These are phyloP conservation scores for Sinhomidia bicolor DNA, from an alignment of 2,888 invertebrate genomes.

Conservation along the genomic window DNA sequence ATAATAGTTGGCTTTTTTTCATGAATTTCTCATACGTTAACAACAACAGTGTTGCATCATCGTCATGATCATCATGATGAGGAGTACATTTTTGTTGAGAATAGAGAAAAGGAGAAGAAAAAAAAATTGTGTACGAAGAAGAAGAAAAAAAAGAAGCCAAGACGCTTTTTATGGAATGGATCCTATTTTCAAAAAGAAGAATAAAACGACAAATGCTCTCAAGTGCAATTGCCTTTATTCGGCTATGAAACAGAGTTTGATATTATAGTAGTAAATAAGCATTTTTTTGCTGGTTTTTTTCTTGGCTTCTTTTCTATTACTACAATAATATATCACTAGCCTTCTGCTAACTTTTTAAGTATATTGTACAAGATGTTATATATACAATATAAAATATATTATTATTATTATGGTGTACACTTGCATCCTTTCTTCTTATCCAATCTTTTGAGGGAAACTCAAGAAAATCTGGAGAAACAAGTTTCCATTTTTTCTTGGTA, in stretches of 20 bases:
- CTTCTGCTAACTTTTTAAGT: neutral
- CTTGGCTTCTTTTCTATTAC: slow-evolving; percentile 30
- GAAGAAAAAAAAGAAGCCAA: slow-evolving; percentile 39
- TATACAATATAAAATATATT: slow-evolving; percentile 17
- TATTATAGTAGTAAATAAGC: slow-evolving; percentile 56
- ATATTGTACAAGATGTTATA: neutral
- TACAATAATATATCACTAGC: slow-evolving; percentile 44
- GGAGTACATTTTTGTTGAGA: slow-evolving; percentile 37
- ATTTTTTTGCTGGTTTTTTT: slow-evolving; percentile 15
- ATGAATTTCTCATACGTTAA: slow-evolving; percentile 73
- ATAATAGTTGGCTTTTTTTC: slow-evolving; percentile 68
- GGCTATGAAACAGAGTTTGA: slow-evolving; percentile 55
- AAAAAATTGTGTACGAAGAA: slow-evolving; percentile 48
- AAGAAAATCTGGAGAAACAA: slow-evolving; percentile 69
- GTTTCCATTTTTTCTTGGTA: slow-evolving; percentile 70
- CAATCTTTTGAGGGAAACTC: slow-evolving; percentile 44
- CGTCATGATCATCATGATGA: slow-evolving; percentile 41
- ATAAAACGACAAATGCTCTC: slow-evolving; percentile 70
- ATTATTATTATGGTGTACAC: too few relatives aligned
- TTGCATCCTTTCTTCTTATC: neutral
- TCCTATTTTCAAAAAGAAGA: slow-evolving; percentile 60
- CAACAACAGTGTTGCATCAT: slow-evolving; percentile 63
- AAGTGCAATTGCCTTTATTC: slow-evolving; percentile 64
- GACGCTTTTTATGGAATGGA: slow-evolving; percentile 49
- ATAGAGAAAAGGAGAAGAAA: slow-evolving; percentile 24